Percentiles rank a stretch among this genome's conserved stretches.
Conservation (phyloP, 2,113 vertebrate genomes). For the Festucalex cinctus region DNA sequence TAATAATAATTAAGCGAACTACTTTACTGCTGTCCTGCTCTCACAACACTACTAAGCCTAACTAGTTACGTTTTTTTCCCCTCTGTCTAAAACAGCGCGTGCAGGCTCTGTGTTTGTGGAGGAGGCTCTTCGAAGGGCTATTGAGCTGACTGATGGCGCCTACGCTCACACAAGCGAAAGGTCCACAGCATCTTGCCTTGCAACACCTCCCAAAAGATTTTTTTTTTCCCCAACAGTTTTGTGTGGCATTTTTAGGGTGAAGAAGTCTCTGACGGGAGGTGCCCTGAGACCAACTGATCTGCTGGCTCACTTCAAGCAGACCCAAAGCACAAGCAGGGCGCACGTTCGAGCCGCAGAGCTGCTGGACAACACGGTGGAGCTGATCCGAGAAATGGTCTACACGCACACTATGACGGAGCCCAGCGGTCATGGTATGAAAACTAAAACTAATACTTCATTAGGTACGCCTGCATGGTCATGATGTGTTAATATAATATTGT, state of each 20-base stretch:
- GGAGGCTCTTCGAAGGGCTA: constrained; percentile 67
- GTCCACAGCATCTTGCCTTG: constrained; percentile 32
- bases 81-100: constrained; percentile 37
- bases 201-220: too few relatives aligned
- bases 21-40: too few relatives aligned
- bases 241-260: constrained; percentile 54
- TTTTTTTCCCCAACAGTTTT: too few relatives aligned
- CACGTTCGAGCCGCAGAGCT: constrained; percentile 73
- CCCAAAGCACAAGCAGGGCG: constrained; percentile 60
- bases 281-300: constrained; percentile 74
- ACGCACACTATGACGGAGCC: constrained; percentile 67
- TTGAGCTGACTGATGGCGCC: constrained; percentile 67
- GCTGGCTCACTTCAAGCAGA: constrained; percentile 76
- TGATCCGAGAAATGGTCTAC: constrained; percentile 81
- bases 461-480: neutral
- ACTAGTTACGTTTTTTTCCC: neutral
- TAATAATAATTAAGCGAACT: too few relatives aligned
- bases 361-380: constrained; percentile 76
- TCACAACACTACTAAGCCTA: too few relatives aligned
- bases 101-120: constrained; percentile 61
- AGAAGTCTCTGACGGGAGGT: constrained; percentile 64
- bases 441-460: neutral
- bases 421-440: constrained; percentile 57
- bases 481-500: neutral
- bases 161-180: constrained; percentile 70